Percentiles rank a stretch among this genome's conserved stretches.
Evolutionary conservation across 2,888 invertebrate species (phyloP).

Genomic region (Cataglyphis altisquamis): DNA sequence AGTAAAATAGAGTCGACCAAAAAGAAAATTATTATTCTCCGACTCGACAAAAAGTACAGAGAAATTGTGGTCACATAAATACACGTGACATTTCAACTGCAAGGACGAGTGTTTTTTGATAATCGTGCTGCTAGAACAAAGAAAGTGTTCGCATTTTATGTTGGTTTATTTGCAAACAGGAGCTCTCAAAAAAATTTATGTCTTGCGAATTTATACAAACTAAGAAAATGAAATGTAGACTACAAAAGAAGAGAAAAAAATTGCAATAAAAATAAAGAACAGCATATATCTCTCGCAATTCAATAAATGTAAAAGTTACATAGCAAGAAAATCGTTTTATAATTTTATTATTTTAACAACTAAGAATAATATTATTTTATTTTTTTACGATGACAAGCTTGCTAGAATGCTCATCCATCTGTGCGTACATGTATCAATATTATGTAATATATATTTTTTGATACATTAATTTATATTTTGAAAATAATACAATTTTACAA

Average conservation of each 20-base stretch:
- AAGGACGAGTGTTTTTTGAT: constrained; percentile 9
- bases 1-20: background rate
- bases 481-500: background rate
- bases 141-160: constrained; percentile 11
- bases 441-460: background rate
- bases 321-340: background rate
- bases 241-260: background rate
- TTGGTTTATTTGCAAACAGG: background rate
- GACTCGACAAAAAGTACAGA: constrained; percentile 13
- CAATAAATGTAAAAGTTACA: background rate
- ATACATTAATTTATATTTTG: background rate
- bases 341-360: background rate
- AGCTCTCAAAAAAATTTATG: constrained; percentile 7
- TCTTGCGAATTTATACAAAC: background rate
- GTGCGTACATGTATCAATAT: background rate
- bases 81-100: constrained; percentile 19
- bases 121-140: constrained; percentile 20
- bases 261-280: background rate
- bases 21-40: constrained; percentile 31
- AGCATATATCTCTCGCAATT: background rate
- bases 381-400: background rate
- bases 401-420: background rate
- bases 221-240: constrained; percentile 1
- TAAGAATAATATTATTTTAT: background rate
- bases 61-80: constrained; percentile 22